These are phyloP conservation scores for Drosophila kokeensis DNA, from an alignment of 2,888 invertebrate genomes.

Conservation along the genomic window DNA sequence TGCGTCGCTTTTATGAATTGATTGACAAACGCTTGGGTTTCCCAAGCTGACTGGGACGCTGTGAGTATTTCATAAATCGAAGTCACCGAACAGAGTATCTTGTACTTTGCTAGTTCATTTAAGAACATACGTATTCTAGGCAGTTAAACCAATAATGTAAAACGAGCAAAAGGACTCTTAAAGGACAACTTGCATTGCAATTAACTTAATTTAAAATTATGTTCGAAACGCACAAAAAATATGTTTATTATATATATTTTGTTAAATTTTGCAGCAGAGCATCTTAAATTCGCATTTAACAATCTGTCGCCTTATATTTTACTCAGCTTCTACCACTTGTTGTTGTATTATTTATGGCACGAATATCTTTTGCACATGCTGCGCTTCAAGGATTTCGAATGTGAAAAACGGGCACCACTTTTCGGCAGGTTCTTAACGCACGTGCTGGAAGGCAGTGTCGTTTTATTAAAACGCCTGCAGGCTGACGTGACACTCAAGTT, in stretches of 20 bases:
- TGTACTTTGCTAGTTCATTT: too few relatives aligned
- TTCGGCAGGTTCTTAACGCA: constrained; percentile 32
- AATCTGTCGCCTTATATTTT: neutral
- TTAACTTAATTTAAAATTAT: neutral
- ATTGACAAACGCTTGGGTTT: constrained; percentile 42
- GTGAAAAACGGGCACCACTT: constrained; percentile 24
- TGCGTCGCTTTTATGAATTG: constrained; percentile 42
- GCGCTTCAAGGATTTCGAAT: constrained; percentile 29
- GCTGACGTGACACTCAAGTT: constrained; percentile 38
- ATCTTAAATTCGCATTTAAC: constrained; percentile 17
- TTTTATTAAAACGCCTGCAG: constrained; percentile 48
- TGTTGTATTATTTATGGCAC: constrained; percentile 54
- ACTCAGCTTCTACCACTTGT: constrained; percentile 19
- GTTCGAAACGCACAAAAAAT: neutral
- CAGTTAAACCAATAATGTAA: neutral
- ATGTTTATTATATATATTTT: neutral
- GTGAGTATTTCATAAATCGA: neutral
- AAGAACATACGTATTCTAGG: neutral
- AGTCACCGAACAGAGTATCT: neutral
- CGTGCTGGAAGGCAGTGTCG: constrained; percentile 18
- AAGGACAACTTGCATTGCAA: neutral
- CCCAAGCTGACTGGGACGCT: neutral
- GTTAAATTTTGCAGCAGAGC: constrained; percentile 10
- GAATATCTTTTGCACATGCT: constrained; percentile 51
- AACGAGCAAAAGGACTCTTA: neutral